These are phyloP conservation scores for Zelleria hepariella DNA, from an alignment of 2,888 invertebrate genomes.

Conservation along the genomic window DNA sequence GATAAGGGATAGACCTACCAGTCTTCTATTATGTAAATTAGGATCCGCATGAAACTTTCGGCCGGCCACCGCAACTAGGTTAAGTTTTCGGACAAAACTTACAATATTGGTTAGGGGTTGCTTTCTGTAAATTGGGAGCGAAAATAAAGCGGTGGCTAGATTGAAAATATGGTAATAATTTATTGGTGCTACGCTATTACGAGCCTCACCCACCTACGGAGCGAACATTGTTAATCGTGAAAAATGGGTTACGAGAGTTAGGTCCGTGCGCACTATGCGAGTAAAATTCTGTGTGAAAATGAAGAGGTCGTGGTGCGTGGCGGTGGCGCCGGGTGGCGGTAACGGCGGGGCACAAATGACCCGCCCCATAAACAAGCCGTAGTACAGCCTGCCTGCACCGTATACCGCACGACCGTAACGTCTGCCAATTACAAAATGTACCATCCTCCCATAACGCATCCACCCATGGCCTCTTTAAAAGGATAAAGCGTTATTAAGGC, in stretches of 20 bases:
- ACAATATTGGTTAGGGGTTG: slow-evolving; percentile 33
- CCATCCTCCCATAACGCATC: not conserved
- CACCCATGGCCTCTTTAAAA: not conserved
- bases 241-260: slow-evolving; percentile 6
- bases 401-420: slow-evolving; percentile 12
- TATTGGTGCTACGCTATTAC: not conserved
- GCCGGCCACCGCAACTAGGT: slow-evolving; percentile 49
- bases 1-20: slow-evolving; percentile 63
- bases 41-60: slow-evolving; percentile 62
- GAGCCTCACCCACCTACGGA: not conserved
- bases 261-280: slow-evolving; percentile 7
- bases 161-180: slow-evolving; percentile 1
- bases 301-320: slow-evolving; percentile 43
- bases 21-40: slow-evolving; percentile 71
- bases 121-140: not conserved
- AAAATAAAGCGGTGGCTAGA: not conserved
- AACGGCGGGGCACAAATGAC: slow-evolving; percentile 48
- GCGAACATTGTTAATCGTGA: slow-evolving; percentile 7
- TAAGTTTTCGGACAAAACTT: slow-evolving; percentile 59
- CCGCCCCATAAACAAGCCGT: slow-evolving; percentile 39
- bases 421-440: slow-evolving; percentile 25
- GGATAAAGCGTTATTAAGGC: not conserved
- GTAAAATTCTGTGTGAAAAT: slow-evolving; percentile 42
- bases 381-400: not conserved
- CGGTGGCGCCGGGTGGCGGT: slow-evolving; percentile 42